phyloP scores from a whole-genome alignment of 1,140 invertebrate genomes.

The Aporrectodea caliginosa region DNA sequence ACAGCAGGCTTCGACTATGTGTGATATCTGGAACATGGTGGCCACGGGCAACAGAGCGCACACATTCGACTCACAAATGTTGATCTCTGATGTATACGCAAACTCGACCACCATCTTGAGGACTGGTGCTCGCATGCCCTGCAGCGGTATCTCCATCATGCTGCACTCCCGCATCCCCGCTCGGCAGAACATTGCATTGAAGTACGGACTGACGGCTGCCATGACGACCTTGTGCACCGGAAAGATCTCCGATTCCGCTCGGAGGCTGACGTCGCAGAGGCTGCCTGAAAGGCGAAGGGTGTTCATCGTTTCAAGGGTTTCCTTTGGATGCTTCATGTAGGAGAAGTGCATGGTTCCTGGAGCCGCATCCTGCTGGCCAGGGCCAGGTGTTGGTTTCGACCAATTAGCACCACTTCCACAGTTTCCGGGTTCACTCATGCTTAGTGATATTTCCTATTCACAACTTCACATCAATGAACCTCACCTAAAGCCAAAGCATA shows the following conservation, averaged over 20 bases:
- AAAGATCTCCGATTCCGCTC: constrained; percentile 46
- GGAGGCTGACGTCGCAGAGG: constrained; percentile 64
- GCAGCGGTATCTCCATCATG: constrained; percentile 76
- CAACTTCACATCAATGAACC: too few relatives aligned
- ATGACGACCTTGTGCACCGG: constrained; percentile 52
- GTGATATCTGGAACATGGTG: constrained; percentile 87
- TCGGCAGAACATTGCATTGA: constrained; percentile 88
- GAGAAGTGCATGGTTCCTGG: constrained; percentile 78
- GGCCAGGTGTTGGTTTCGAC: too few relatives aligned
- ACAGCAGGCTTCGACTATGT: constrained; percentile 86
- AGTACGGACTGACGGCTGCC: constrained; percentile 58
- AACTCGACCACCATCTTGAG: constrained; percentile 80
- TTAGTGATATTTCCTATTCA: too few relatives aligned
- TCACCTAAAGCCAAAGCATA: too few relatives aligned
- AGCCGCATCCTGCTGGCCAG: constrained; percentile 39
- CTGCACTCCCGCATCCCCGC: constrained; percentile 84
- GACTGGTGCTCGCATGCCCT: constrained; percentile 80
- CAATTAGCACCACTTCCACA: too few relatives aligned
- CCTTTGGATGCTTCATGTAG: constrained; percentile 77
- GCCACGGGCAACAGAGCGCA: constrained; percentile 84
- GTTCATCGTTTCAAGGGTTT: constrained; percentile 80
- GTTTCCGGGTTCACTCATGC: too few relatives aligned
- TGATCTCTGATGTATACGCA: constrained; percentile 84
- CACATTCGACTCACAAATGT: constrained; percentile 83
- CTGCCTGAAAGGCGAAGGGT: constrained; percentile 82